Percentiles rank a stretch among this genome's conserved stretches.
Conservation (phyloP, 64 coral and sea anemone genomes). For the Anthopleura sola region DNA sequence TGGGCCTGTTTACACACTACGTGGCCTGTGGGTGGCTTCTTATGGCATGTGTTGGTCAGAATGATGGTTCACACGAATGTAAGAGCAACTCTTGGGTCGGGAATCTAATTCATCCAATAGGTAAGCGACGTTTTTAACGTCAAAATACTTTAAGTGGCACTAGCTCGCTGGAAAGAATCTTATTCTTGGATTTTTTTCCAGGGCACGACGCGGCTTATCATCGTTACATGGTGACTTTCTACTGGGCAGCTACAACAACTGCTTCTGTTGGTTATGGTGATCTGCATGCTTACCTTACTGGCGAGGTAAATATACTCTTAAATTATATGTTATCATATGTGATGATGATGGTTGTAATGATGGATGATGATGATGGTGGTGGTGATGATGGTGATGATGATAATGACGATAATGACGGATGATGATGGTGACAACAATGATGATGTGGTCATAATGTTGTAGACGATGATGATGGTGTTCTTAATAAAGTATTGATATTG, state of each 20-base stretch:
- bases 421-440: too few relatives aligned
- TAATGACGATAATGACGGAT: too few relatives aligned
- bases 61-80: slow-evolving; percentile 53
- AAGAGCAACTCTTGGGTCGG: slow-evolving; percentile 36
- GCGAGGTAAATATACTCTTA: slow-evolving; percentile 34
- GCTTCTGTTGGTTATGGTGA: slow-evolving; percentile 90
- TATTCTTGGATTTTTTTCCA: not conserved
- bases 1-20: slow-evolving; percentile 66
- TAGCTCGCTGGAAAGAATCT: too few relatives aligned
- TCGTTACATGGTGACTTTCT: slow-evolving; percentile 56
- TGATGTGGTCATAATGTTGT: too few relatives aligned
- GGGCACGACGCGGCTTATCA: slow-evolving; percentile 15
- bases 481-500: too few relatives aligned
- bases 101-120: not conserved
- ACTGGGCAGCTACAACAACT: slow-evolving; percentile 88
- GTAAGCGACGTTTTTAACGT: too few relatives aligned
- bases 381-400: too few relatives aligned
- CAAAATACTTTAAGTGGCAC: not conserved
- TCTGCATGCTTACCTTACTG: slow-evolving; percentile 47
- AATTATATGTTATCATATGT: too few relatives aligned
- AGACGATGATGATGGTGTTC: too few relatives aligned
- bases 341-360: not conserved
- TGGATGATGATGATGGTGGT: too few relatives aligned
- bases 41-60: slow-evolving; percentile 50
- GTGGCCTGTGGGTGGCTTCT: slow-evolving; percentile 81